These are phyloP conservation scores for Entelurus aequoreus DNA, from an alignment of 2,113 vertebrate genomes.

Conservation along the genomic window DNA sequence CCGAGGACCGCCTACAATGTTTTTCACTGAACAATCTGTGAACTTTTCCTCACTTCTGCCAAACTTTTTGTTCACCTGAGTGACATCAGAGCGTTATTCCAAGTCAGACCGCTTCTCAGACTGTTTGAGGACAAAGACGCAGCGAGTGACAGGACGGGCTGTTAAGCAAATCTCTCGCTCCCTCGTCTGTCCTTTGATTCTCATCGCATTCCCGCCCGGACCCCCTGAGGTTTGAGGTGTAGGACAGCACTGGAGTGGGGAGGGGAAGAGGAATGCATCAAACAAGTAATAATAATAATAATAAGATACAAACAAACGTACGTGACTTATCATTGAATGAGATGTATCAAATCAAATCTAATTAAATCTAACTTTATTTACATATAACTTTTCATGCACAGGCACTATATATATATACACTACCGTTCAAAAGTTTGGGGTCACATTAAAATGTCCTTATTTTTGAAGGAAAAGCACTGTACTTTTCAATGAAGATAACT, in stretches of 20 bases:
- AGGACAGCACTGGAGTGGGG: conserved; percentile 10
- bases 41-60: background rate
- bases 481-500: too few species aligned
- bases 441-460: too few species aligned
- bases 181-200: conserved; percentile 43
- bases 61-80: conserved; percentile 25
- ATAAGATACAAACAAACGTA: too few species aligned
- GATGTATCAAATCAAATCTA: too few species aligned
- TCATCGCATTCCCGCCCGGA: conserved; percentile 29
- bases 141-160: conserved; percentile 50
- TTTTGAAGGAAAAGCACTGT: too few species aligned
- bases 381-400: too few species aligned
- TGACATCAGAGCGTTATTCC: conserved; percentile 35
- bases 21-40: background rate
- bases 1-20: background rate
- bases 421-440: too few species aligned
- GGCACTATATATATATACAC: too few species aligned
- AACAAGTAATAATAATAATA: too few species aligned
- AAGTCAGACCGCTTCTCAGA: conserved; percentile 33
- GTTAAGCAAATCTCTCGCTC: conserved; percentile 37
- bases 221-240: conserved; percentile 36
- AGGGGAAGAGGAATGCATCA: too few species aligned
- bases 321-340: too few species aligned
- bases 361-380: too few species aligned
- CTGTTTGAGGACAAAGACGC: conserved; percentile 42